Evolutionary conservation across 2,888 invertebrate genomes (phyloP).

Genomic region (Electrophaes corylata): DNA sequence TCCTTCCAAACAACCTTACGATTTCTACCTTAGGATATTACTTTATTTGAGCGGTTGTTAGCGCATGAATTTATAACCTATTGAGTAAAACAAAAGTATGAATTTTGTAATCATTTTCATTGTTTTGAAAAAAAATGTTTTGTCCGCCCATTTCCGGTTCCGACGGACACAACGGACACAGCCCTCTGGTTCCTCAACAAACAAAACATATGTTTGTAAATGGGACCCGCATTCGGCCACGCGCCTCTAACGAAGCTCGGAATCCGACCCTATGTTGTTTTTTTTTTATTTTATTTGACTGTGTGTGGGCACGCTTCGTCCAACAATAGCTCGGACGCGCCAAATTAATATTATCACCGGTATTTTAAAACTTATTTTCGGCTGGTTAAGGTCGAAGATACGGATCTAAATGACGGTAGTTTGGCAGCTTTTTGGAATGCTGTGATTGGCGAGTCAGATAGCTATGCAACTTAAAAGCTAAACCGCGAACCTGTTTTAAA

Average conservation of each 20-base stretch:
- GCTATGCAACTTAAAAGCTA: slow-evolving; percentile 19
- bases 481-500: slow-evolving; percentile 19
- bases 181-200: slow-evolving; percentile 30
- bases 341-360: slow-evolving; percentile 17
- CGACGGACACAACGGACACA: slow-evolving; percentile 4
- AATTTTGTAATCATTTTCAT: background rate
- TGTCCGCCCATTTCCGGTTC: slow-evolving; percentile 12
- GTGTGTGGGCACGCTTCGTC: slow-evolving; percentile 54
- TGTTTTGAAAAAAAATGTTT: background rate
- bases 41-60: too few relatives aligned
- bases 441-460: slow-evolving; percentile 26
- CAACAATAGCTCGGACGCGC: slow-evolving; percentile 10
- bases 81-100: background rate
- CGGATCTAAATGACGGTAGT: slow-evolving; percentile 3
- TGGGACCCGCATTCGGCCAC: slow-evolving; percentile 62
- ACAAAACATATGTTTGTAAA: slow-evolving; percentile 50
- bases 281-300: slow-evolving; percentile 49
- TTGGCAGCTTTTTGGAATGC: slow-evolving; percentile 17
- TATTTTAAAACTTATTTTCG: slow-evolving; percentile 18
- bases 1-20: too few relatives aligned
- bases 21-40: too few relatives aligned
- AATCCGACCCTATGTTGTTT: slow-evolving; percentile 50
- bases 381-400: slow-evolving; percentile 19
- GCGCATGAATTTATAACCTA: too few relatives aligned
- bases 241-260: slow-evolving; percentile 54